These are phyloP conservation scores for Drosophila rhopaloa DNA, from an alignment of 1,140 invertebrate species.

Conservation along the genomic window DNA sequence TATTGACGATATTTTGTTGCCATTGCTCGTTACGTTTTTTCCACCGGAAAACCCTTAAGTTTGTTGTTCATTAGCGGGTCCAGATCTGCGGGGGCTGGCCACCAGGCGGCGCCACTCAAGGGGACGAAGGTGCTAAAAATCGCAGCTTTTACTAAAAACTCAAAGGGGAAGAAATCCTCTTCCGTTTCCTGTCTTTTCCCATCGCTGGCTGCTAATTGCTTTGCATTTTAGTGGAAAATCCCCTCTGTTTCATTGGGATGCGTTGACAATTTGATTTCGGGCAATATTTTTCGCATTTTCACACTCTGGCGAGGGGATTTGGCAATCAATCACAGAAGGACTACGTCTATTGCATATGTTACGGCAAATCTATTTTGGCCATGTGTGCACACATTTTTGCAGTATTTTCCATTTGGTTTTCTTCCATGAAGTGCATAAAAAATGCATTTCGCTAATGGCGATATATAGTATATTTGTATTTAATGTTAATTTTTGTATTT, in stretches of 20 bases:
- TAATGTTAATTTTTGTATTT: not conserved
- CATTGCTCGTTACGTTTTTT: conserved; percentile 17
- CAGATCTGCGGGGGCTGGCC: conserved; percentile 8
- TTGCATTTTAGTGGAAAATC: conserved; percentile 21
- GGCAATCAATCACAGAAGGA: conserved; percentile 61
- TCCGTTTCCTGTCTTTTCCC: conserved; percentile 12
- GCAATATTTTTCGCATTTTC: conserved; percentile 72
- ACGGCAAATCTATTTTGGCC: conserved; percentile 34
- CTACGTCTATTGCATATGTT: conserved; percentile 45
- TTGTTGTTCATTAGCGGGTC: conserved; percentile 75
- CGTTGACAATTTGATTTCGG: conserved; percentile 71
- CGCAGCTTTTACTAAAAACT: not conserved
- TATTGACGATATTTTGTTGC: conserved; percentile 59
- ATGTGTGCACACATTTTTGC: conserved; percentile 6
- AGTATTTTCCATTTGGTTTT: not conserved
- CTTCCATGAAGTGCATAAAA: not conserved
- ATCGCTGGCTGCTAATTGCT: conserved; percentile 31
- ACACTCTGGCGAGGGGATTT: conserved; percentile 18
- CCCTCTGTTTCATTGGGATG: conserved; percentile 20
- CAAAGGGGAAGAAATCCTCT: conserved; percentile 24
- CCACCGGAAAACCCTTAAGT: conserved; percentile 36
- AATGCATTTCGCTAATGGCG: not conserved
- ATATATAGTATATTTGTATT: not conserved
- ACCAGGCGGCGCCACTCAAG: conserved; percentile 29
- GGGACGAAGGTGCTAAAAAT: conserved; percentile 10